Evolutionary conservation across 2,797 vertebrate genomes (phyloP).

Genomic region (Coccyzus lansbergi): DNA sequence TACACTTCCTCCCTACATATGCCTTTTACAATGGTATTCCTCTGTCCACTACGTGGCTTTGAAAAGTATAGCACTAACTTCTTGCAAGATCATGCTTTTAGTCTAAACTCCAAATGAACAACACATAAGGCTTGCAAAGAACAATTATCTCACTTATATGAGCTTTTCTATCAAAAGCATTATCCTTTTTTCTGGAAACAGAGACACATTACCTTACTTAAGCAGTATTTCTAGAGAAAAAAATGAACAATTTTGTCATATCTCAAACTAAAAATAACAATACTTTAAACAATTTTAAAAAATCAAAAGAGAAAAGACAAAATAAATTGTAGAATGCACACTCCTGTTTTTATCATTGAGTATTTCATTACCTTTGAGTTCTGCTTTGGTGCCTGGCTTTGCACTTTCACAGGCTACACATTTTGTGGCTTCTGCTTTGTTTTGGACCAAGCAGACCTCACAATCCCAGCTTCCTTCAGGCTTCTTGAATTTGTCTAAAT

Average conservation of each 20-base stretch:
- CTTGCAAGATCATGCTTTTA: background rate
- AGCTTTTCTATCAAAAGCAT: background rate
- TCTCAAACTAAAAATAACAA: background rate
- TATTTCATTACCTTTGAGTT: slow-evolving; percentile 85
- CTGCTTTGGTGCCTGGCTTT: slow-evolving; percentile 86
- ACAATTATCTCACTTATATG: background rate
- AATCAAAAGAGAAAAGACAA: background rate
- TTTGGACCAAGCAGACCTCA: slow-evolving; percentile 86
- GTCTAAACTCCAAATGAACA: background rate
- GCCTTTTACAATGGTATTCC: background rate
- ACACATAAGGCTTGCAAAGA: background rate
- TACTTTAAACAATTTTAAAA: background rate
- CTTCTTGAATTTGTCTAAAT: slow-evolving; percentile 92
- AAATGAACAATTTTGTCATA: background rate
- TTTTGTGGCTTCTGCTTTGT: slow-evolving; percentile 83
- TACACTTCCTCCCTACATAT: background rate
- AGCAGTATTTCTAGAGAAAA: background rate
- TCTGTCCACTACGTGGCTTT: background rate
- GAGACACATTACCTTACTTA: fast-evolving
- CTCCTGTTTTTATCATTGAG: background rate
- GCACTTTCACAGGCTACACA: slow-evolving; percentile 85
- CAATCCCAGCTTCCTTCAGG: slow-evolving; percentile 92
- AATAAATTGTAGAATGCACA: background rate
- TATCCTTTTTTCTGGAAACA: background rate
- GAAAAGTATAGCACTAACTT: background rate